These are phyloP conservation scores for Falcaria lacertinaria DNA, from an alignment of 2,888 invertebrate genomes.

Conservation along the genomic window DNA sequence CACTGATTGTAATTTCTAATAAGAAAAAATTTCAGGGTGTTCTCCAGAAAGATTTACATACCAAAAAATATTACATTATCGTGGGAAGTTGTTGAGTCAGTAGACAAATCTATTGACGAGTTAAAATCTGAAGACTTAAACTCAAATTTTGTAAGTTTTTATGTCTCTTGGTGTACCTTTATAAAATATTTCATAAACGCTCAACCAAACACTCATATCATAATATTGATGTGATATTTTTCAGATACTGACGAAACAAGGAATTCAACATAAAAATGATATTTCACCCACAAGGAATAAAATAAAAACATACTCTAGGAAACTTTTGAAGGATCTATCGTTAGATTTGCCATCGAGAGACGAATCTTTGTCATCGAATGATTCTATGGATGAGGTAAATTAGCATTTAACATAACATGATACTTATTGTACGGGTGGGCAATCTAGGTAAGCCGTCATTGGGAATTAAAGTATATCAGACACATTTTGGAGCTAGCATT, in stretches of 20 bases:
- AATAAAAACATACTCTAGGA: slow-evolving; percentile 1
- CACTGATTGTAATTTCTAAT: no score
- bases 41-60: slow-evolving; percentile 41
- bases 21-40: slow-evolving; percentile 29
- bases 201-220: no score
- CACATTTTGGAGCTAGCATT: no score
- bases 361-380: background rate
- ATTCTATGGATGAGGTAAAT: background rate
- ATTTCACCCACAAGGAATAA: slow-evolving; percentile 1
- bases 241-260: slow-evolving; percentile 30
- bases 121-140: slow-evolving; percentile 24
- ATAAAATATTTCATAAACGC: no score
- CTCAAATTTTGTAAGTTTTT: slow-evolving; percentile 36
- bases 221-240: slow-evolving; percentile 5
- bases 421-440: no score
- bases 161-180: no score
- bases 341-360: background rate
- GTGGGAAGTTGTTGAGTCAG: slow-evolving; percentile 44
- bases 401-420: no score
- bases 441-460: no score
- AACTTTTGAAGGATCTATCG: background rate
- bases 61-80: slow-evolving; percentile 37
- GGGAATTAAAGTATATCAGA: no score
- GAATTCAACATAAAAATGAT: slow-evolving; percentile 19
- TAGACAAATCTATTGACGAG: slow-evolving; percentile 20